These are phyloP conservation scores for Drosophila parabipectinata DNA, from an alignment of 1,140 invertebrate species.

Conservation along the genomic window DNA sequence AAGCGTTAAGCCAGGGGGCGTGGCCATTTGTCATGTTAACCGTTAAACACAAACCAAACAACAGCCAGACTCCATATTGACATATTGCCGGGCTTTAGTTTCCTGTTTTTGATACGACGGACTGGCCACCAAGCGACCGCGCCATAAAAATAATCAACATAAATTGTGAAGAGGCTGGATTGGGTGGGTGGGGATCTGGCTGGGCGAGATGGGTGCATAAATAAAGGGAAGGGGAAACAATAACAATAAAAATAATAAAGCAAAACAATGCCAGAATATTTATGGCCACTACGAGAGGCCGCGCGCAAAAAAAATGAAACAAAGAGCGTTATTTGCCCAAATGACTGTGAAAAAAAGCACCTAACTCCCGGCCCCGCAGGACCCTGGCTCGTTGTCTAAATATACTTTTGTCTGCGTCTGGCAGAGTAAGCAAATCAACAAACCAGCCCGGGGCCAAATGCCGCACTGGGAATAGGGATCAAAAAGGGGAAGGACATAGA, in stretches of 20 bases:
- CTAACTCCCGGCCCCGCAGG: neutral
- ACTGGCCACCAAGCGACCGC: conserved; percentile 75
- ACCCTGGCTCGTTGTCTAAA: conserved; percentile 31
- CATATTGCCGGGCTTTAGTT: conserved; percentile 67
- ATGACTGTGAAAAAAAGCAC: conserved; percentile 68
- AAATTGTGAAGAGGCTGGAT: conserved; percentile 61
- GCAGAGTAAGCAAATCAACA: conserved; percentile 75
- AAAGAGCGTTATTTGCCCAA: conserved; percentile 66
- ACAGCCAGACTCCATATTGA: conserved; percentile 55
- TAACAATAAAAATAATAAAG: conserved; percentile 83
- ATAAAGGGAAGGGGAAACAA: conserved; percentile 48
- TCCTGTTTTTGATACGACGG: conserved; percentile 61
- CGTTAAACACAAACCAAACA: conserved; percentile 61
- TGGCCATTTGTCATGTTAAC: conserved; percentile 78
- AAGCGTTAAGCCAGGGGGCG: conserved; percentile 62
- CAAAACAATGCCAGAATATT: conserved; percentile 80
- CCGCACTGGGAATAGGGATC: conserved; percentile 63
- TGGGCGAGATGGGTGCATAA: neutral
- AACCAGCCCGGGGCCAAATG: conserved; percentile 67
- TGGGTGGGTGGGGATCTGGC: neutral
- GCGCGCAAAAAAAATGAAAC: conserved; percentile 21
- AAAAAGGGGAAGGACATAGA: conserved; percentile 4
- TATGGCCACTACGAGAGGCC: conserved; percentile 57
- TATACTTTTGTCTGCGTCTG: conserved; percentile 70
- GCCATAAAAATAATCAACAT: conserved; percentile 82